Evolutionary conservation across 2,113 vertebrate genomes (phyloP).

Genomic region (Cranoglanis bouderius): DNA sequence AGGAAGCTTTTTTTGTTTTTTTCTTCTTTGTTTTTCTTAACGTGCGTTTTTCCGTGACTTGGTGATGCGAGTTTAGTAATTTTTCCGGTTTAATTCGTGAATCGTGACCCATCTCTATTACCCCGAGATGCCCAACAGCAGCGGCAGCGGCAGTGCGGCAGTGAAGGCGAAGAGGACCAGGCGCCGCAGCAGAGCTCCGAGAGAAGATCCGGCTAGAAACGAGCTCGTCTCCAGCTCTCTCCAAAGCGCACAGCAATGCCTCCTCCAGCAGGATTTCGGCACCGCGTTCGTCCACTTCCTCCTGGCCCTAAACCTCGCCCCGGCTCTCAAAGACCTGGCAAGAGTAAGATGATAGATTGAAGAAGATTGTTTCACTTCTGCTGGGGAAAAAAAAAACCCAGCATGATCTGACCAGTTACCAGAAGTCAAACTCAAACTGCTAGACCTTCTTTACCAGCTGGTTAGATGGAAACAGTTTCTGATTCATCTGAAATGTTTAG

Average conservation of each 20-base stretch:
- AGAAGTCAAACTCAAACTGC: background rate
- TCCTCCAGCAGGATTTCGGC: conserved; percentile 87
- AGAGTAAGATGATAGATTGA: conserved; percentile 58
- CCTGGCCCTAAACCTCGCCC: conserved; percentile 88
- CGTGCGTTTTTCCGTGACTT: background rate
- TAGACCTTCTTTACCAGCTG: too few relatives aligned
- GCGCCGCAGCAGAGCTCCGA: conserved; percentile 60
- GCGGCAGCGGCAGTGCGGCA: conserved; percentile 36
- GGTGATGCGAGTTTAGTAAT: background rate
- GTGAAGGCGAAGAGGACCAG: conserved; percentile 66
- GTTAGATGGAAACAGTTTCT: background rate
- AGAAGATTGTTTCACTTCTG: background rate
- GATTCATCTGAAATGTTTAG: background rate
- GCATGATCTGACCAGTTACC: background rate
- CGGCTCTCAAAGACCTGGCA: conserved; percentile 81
- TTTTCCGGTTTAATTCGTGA: too few relatives aligned
- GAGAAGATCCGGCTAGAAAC: conserved; percentile 75
- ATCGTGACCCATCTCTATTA: background rate
- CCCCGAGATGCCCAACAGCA: conserved; percentile 70
- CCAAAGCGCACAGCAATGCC: conserved; percentile 89
- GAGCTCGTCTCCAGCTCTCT: conserved; percentile 87
- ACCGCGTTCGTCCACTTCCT: conserved; percentile 96
- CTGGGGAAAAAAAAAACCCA: background rate
- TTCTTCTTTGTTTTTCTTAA: background rate
- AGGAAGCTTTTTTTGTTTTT: too few relatives aligned